Conservation (phyloP, 2,888 invertebrate species). For the Epinotia nisella region DNA sequence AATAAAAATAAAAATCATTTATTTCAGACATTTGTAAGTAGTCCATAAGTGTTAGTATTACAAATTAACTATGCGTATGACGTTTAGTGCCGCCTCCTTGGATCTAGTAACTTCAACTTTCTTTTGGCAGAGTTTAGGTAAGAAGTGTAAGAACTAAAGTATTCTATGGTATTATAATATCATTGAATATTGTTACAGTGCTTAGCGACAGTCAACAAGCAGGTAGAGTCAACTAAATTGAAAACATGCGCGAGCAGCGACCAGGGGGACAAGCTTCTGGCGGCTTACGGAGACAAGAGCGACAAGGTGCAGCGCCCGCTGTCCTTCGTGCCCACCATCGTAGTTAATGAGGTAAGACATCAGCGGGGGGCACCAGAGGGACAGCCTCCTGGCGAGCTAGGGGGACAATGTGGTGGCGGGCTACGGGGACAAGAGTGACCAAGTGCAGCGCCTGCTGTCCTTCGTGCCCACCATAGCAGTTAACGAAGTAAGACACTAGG, state of each 20-base stretch:
- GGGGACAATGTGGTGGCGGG: conserved; percentile 66
- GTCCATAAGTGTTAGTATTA: too few species aligned
- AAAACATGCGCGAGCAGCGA: conserved; percentile 66
- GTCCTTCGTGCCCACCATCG: conserved; percentile 85
- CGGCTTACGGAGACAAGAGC: conserved; percentile 84
- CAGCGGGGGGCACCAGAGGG: conserved; percentile 57
- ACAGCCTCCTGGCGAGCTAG: conserved; percentile 73
- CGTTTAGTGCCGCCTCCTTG: too few species aligned
- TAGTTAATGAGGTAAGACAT: too few species aligned
- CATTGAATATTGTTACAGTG: conserved; percentile 63
- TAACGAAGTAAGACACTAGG: too few species aligned
- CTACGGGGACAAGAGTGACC: conserved; percentile 84
- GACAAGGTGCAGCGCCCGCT: conserved; percentile 82
- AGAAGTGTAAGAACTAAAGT: too few species aligned
- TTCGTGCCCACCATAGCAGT: conserved; percentile 85
- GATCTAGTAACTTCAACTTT: too few species aligned
- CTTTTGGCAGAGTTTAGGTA: too few species aligned
- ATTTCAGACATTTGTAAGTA: too few species aligned
- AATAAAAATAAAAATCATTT: too few species aligned
- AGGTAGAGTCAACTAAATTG: conserved; percentile 57
- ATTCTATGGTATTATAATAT: background rate
- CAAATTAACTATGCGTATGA: too few species aligned
- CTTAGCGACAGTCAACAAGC: conserved; percentile 60
- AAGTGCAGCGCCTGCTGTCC: conserved; percentile 81
- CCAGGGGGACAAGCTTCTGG: conserved; percentile 72